These are phyloP conservation scores for Gastrophysa polygoni DNA, from an alignment of 2,888 invertebrate species.

Conservation along the genomic window DNA sequence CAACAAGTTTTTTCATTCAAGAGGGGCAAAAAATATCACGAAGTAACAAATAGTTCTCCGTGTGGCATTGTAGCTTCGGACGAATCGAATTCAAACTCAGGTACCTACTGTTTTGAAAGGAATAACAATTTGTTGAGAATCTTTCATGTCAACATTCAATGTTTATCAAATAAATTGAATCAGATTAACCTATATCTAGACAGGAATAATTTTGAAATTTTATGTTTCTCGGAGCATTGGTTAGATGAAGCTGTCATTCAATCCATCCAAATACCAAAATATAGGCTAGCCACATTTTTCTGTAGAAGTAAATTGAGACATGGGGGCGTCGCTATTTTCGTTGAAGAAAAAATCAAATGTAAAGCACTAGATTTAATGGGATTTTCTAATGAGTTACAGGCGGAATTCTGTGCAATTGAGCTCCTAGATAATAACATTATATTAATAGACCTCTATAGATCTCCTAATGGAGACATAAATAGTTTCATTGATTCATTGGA, in stretches of 20 bases:
- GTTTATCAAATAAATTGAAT: constrained; percentile 2
- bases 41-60: not conserved
- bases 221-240: constrained; percentile 8
- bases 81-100: not conserved
- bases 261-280: not conserved
- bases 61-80: not conserved
- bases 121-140: not conserved
- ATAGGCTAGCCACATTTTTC: constrained; percentile 4
- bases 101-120: not conserved
- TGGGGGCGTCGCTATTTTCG: not conserved
- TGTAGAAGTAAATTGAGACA: constrained; percentile 3
- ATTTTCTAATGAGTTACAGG: not conserved
- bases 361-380: not conserved
- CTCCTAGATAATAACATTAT: not conserved
- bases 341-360: not conserved
- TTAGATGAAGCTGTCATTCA: not conserved
- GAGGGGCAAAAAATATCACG: not conserved
- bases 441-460: not conserved
- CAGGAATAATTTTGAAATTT: constrained; percentile 3
- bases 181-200: constrained; percentile 5
- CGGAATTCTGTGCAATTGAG: not conserved
- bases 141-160: constrained; percentile 6
- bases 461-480: not conserved
- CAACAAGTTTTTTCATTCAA: constrained; percentile 4
- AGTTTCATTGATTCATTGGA: not conserved